Percentiles rank a stretch among this genome's conserved stretches.
Evolutionary conservation across 2,888 invertebrate species (phyloP).

Genomic region (Camptogramma bilineatum): DNA sequence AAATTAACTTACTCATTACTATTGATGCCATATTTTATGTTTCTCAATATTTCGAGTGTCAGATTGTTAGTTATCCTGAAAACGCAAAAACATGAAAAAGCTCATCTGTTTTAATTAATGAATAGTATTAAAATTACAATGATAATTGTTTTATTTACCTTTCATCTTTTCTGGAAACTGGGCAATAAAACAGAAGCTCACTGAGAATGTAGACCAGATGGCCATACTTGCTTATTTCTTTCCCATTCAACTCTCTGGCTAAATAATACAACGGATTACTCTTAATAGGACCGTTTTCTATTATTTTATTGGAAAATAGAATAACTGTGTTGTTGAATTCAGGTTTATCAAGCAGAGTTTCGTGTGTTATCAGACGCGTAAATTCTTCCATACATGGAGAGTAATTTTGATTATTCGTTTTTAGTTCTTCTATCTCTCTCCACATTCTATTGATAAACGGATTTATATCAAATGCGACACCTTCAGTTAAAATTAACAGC

Average conservation of each 20-base stretch:
- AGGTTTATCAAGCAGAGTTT: conserved; percentile 55
- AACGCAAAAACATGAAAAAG: conserved; percentile 32
- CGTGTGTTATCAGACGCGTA: conserved; percentile 65
- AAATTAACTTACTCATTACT: conserved; percentile 53
- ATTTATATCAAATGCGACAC: conserved; percentile 55
- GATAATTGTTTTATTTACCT: conserved; percentile 61
- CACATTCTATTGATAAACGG: conserved; percentile 69
- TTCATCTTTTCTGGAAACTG: conserved; percentile 82
- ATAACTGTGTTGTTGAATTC: conserved; percentile 64
- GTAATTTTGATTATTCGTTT: conserved; percentile 72
- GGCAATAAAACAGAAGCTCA: conserved; percentile 78
- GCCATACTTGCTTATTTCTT: conserved; percentile 51
- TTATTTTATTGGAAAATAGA: conserved; percentile 66
- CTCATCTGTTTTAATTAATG: not conserved
- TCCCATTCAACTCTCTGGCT: conserved; percentile 39
- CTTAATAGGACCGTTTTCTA: conserved; percentile 69
- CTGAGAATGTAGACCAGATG: conserved; percentile 71
- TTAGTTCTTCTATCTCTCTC: conserved; percentile 78
- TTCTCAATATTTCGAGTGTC: conserved; percentile 57
- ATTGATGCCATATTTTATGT: conserved; percentile 52
- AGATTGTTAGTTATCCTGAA: conserved; percentile 71
- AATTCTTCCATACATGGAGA: conserved; percentile 72
- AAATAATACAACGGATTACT: conserved; percentile 67
- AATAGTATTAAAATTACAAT: not conserved
- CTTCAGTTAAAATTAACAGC: conserved; percentile 45